Evolutionary conservation across 1,140 invertebrate genomes (phyloP).

Genomic region (Achroia grisella): DNA sequence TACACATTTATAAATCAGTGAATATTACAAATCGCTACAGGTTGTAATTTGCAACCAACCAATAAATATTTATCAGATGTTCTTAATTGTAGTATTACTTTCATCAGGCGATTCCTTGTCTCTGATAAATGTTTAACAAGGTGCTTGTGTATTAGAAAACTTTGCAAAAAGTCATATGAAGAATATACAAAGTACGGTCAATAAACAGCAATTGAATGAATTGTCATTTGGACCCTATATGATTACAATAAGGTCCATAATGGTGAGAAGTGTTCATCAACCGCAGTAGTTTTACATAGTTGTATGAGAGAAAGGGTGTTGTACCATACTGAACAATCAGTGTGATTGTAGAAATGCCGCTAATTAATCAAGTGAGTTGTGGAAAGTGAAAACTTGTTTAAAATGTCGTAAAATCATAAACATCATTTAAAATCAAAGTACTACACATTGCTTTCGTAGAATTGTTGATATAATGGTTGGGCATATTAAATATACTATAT

Average conservation of each 20-base stretch:
- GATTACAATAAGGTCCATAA: no score
- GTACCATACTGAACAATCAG: not conserved
- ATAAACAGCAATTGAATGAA: no score
- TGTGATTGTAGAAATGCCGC: no score
- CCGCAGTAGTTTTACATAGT: no score
- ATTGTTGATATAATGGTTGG: no score
- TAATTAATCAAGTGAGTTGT: no score
- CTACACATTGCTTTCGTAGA: no score
- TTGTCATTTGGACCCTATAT: no score
- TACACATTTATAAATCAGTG: no score
- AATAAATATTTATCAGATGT: conserved; percentile 9
- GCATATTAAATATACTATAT: no score
- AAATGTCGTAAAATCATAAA: conserved; percentile 8
- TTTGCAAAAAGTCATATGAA: conserved; percentile 7
- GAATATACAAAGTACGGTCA: not conserved
- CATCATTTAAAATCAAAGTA: no score
- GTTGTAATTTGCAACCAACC: not conserved
- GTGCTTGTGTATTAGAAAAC: conserved; percentile 8
- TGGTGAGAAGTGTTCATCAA: no score
- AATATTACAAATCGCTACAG: not conserved
- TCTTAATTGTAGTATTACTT: conserved; percentile 14
- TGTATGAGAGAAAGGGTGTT: not conserved
- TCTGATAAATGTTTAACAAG: conserved; percentile 18
- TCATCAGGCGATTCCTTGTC: conserved; percentile 11
- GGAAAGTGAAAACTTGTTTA: not conserved